Conservation (phyloP, 2,113 vertebrate genomes). For the Mus spicilegus region DNA sequence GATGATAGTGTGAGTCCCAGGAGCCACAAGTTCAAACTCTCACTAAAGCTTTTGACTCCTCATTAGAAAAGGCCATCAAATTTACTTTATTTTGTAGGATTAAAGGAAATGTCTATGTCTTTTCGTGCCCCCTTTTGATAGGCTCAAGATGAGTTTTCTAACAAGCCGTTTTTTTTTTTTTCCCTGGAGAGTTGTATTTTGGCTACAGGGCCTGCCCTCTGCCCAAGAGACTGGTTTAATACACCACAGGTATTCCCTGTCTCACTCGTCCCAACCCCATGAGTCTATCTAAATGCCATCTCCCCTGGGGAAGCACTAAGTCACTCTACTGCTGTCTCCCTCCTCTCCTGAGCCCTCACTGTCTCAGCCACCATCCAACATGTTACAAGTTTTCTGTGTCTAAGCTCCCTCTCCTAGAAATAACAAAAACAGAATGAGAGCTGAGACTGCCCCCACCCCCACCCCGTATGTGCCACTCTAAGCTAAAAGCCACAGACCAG, state of each 20-base stretch:
- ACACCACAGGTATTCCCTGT: not conserved
- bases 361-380: too few relatives aligned
- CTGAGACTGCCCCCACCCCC: too few relatives aligned
- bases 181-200: not conserved
- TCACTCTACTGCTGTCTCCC: rapidly evolving
- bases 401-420: not conserved
- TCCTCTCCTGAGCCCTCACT: not conserved
- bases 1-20: conserved; percentile 47
- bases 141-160: not conserved
- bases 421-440: not conserved
- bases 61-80: conserved; percentile 55
- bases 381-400: too few relatives aligned
- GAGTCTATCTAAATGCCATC: not conserved
- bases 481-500: not conserved
- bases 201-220: not conserved
- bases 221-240: not conserved
- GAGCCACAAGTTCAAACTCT: conserved; percentile 67
- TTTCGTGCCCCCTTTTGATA: not conserved
- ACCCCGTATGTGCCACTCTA: rapidly evolving
- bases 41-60: conserved; percentile 41
- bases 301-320: not conserved
- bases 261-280: not conserved
- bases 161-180: not conserved
- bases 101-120: not conserved
- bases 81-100: conserved; percentile 12